A percentile compares a stretch with the other conserved stretches of the same genome.
These are phyloP conservation scores for Mola mola DNA, from an alignment of 2,113 vertebrate species.

Conservation along the genomic window DNA sequence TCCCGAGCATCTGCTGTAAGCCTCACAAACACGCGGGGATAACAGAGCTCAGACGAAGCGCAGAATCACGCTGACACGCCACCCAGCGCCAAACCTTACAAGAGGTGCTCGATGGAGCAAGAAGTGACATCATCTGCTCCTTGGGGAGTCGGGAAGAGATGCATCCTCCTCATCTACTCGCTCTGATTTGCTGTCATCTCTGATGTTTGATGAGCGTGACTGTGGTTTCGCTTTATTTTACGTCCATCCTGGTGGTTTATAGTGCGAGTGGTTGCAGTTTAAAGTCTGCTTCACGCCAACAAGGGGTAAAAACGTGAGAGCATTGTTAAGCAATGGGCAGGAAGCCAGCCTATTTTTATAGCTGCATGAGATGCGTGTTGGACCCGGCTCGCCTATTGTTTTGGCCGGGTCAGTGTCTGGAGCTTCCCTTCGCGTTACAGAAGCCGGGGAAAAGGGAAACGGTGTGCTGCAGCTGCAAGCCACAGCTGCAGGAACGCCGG, in stretches of 20 bases:
- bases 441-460: background rate
- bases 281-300: background rate
- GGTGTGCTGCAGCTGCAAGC: slow-evolving; percentile 34
- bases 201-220: background rate
- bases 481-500: slow-evolving; percentile 18
- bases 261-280: fast-evolving
- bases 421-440: slow-evolving; percentile 33
- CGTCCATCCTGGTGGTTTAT: background rate
- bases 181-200: no score
- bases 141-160: slow-evolving; percentile 7
- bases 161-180: background rate
- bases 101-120: slow-evolving; percentile 39
- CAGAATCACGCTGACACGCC: background rate
- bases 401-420: slow-evolving; percentile 49
- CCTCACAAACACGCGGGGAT: background rate
- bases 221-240: background rate
- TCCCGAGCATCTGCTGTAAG: slow-evolving; percentile 41
- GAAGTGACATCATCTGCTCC: slow-evolving; percentile 61
- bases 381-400: slow-evolving; percentile 59
- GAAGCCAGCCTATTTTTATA: slow-evolving; percentile 71
- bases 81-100: background rate
- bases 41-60: background rate
- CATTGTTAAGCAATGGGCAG: slow-evolving; percentile 47
- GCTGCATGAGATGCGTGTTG: slow-evolving; percentile 4
- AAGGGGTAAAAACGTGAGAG: background rate